Evolutionary conservation across 2,113 vertebrate genomes (phyloP).

Genomic region (Sapajus apella): DNA sequence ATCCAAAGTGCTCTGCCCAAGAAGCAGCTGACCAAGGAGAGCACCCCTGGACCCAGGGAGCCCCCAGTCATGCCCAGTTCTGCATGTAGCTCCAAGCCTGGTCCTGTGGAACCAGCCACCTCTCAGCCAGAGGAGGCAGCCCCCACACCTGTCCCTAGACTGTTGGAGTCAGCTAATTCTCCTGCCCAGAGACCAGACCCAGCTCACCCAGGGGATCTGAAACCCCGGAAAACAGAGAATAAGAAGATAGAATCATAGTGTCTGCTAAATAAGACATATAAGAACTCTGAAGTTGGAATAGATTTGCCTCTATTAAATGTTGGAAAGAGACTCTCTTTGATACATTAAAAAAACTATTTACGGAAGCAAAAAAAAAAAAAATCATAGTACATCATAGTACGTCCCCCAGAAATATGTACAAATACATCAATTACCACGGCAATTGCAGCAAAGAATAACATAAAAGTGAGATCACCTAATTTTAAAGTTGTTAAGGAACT

Average conservation of each 20-base stretch:
- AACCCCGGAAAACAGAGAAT: background rate
- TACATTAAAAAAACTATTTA: background rate
- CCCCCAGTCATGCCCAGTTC: background rate
- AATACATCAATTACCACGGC: no score
- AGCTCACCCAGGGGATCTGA: background rate
- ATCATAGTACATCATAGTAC: no score
- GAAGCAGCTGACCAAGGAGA: background rate
- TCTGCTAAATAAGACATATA: background rate
- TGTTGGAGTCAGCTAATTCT: background rate
- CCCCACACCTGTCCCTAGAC: background rate
- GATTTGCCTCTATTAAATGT: constrained; percentile 37
- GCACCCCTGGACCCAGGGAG: background rate
- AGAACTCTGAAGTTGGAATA: background rate
- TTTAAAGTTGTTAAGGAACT: no score
- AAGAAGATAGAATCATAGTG: constrained; percentile 26
- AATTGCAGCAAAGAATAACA: no score
- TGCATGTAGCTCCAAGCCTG: background rate
- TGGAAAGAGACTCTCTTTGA: constrained; percentile 25
- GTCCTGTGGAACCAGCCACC: background rate
- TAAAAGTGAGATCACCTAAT: no score
- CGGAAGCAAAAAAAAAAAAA: background rate
- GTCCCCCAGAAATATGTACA: no score
- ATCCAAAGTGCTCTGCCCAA: background rate
- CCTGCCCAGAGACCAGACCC: background rate
- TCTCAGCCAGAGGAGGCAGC: background rate